Percentiles rank a stretch among this genome's conserved stretches.
phyloP scores from a whole-genome alignment of 2,113 vertebrate species.

The Suncus etruscus region DNA sequence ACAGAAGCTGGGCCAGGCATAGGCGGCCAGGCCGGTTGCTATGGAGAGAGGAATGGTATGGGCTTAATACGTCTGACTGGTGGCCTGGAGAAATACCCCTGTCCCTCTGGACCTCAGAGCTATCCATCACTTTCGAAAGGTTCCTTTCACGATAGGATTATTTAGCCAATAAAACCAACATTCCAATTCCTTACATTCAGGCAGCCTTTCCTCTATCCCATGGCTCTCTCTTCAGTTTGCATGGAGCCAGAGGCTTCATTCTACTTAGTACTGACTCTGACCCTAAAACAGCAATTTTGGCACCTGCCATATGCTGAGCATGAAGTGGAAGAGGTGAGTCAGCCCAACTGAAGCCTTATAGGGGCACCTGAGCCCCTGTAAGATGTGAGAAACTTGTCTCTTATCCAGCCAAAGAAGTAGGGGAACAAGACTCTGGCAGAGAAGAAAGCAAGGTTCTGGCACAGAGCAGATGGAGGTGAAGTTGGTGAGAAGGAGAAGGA shows the following conservation, averaged over 20 bases:
- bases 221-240: conserved; percentile 64
- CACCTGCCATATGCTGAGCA: neutral
- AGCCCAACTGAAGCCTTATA: neutral
- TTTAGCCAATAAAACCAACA: conserved; percentile 76
- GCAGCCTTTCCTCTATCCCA: conserved; percentile 58
- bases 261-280: conserved; percentile 41
- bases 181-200: conserved; percentile 61
- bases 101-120: conserved; percentile 50
- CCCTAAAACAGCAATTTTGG: neutral
- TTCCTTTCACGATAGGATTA: conserved; percentile 75
- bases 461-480: neutral
- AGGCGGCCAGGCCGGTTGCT: conserved; percentile 66
- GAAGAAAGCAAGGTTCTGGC: neutral
- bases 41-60: conserved; percentile 78
- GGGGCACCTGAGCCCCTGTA: neutral
- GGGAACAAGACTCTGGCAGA: neutral
- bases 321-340: neutral
- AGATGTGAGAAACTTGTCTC: neutral
- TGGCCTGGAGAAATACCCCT: conserved; percentile 74
- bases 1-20: conserved; percentile 48
- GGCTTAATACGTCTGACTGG: conserved; percentile 74
- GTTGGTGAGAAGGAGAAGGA: neutral
- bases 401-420: neutral
- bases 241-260: conserved; percentile 53
- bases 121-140: conserved; percentile 76